Conservation (phyloP, 1,140 invertebrate species). For the Aphaenogaster ashmeadi region DNA sequence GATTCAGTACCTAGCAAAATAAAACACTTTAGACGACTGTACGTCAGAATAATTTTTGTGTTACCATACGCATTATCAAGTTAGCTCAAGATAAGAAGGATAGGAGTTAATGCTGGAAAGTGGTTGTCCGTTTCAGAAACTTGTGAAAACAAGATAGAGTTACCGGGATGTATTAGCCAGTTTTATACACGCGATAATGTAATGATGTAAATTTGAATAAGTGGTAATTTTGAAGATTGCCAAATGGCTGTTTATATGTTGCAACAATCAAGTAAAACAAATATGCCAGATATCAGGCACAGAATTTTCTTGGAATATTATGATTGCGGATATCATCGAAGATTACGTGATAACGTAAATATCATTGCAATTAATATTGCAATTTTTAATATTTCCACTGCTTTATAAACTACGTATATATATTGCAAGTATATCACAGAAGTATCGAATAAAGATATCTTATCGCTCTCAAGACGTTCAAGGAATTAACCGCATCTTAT, state of each 20-base stretch:
- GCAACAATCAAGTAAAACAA: constrained; percentile 5
- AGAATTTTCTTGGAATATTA: constrained; percentile 49
- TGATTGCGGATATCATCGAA: constrained; percentile 25
- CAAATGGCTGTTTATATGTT: not conserved
- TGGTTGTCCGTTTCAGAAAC: constrained; percentile 1
- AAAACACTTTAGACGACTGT: constrained; percentile 84
- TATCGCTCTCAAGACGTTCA: constrained; percentile 75
- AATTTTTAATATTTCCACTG: constrained; percentile 50
- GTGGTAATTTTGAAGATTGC: not conserved
- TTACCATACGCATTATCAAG: constrained; percentile 82
- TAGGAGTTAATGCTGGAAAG: constrained; percentile 64
- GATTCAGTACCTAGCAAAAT: constrained; percentile 82
- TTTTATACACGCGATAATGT: constrained; percentile 5
- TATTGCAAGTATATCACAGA: constrained; percentile 57
- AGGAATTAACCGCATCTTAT: constrained; percentile 74
- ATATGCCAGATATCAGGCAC: not conserved
- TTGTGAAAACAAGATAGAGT: constrained; percentile 12
- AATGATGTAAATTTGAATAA: constrained; percentile 5
- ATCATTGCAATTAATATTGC: constrained; percentile 20
- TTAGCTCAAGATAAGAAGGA: constrained; percentile 75
- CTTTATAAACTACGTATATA: constrained; percentile 42
- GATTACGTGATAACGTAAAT: constrained; percentile 23
- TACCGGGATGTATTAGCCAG: not conserved
- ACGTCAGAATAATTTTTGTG: constrained; percentile 81
- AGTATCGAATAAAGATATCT: constrained; percentile 78